These are phyloP conservation scores for Tachina lurida DNA, from an alignment of 2,888 invertebrate genomes.

Conservation along the genomic window DNA sequence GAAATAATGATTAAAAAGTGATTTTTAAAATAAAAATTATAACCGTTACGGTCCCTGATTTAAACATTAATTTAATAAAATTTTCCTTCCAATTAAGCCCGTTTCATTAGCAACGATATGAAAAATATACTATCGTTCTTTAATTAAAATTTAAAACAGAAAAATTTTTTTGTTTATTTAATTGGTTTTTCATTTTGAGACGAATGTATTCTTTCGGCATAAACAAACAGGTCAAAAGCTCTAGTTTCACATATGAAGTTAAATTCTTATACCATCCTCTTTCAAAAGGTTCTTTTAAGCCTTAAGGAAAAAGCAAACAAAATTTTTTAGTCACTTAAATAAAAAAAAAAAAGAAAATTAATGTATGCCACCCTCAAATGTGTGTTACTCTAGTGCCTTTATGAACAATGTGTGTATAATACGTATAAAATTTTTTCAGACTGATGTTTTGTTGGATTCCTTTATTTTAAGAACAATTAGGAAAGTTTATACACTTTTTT, in stretches of 20 bases:
- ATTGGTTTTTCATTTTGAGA: too few species aligned
- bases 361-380: constrained; percentile 10
- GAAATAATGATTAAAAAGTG: too few species aligned
- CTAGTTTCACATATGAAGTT: background rate
- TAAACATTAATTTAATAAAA: constrained; percentile 11
- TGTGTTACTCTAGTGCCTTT: background rate
- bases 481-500: constrained; percentile 41
- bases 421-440: background rate
- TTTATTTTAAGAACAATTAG: constrained; percentile 63
- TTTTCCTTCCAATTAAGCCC: too few species aligned
- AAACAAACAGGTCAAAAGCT: background rate
- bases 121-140: too few species aligned
- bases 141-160: too few species aligned
- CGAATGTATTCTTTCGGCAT: too few species aligned
- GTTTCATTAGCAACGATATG: too few species aligned
- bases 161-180: too few species aligned
- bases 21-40: too few species aligned
- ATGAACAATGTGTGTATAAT: background rate
- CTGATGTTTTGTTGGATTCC: constrained; percentile 1
- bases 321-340: background rate
- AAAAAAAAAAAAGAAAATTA: background rate
- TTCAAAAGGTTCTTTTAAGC: background rate
- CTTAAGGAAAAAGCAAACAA: background rate
- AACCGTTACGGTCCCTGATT: too few species aligned
- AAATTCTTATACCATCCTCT: background rate